Base-by-base conservation (phyloP, 2,113 vertebrate genomes). In the Actinemys pallida region DNA sequence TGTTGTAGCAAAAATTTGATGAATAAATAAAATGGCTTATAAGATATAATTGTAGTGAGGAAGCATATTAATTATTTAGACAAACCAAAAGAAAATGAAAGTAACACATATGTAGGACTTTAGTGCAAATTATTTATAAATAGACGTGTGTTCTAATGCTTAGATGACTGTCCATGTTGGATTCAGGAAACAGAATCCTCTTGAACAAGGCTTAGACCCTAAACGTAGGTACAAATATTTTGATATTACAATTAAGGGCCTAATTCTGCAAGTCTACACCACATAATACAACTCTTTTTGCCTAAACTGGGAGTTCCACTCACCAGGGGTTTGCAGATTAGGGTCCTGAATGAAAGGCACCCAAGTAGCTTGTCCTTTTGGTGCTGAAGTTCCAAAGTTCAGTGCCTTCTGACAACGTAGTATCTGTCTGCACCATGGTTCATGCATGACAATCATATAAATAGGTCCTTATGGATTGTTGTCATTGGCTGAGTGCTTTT, bases 41-140 rank as follows among this genome's bases (percentile, higher is more conserved):
- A 6, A 88, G 53, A 89, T 54, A 65, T 90, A 88, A 91, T 10
- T 1, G 1, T 91, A 94, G 91, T 69, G 47, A 88, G 89, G 54
- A 85, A 65, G 93, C 29, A 65, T 86, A 95, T 92, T 95, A 95
- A 93, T 93, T 97, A 90, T 94, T 96, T 93, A 95, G 79, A 76
- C 8, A 88, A 94, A 96, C 12, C 31, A 93, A 94, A 93, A 87
- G 24, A 90, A 96, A 95, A 91, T 89, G 11, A 65, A 93, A 92
- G 29, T 53, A 42, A 90, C 89, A 90, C 96, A 76, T 85, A 62
- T 52, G 5, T 16, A 1, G 2, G 75, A 47, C 6, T 89, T 91
- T 65, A 93, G 24, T 42, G 31, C 81, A 56, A 86, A 92, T 90
- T 89, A 65, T 90, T 94, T 20, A 90, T 91, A 95, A 89, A 91